These are phyloP conservation scores for Colletes collaris DNA, from an alignment of 2,888 invertebrate genomes.

Conservation along the genomic window DNA sequence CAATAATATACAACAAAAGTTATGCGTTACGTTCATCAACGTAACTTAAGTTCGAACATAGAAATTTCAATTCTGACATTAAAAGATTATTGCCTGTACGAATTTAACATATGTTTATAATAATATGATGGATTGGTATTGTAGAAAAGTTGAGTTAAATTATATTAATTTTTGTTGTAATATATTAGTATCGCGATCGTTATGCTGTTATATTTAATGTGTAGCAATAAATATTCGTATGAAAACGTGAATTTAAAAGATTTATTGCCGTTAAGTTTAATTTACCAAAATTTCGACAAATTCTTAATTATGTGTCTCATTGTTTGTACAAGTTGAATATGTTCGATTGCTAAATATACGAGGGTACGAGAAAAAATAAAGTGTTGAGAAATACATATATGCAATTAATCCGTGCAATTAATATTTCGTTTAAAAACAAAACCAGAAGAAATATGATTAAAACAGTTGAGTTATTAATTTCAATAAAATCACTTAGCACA, in stretches of 20 bases:
- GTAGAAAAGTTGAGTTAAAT: not conserved
- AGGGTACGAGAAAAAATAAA: not conserved
- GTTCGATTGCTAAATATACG: not conserved
- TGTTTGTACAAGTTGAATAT: not conserved
- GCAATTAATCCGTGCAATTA: not conserved
- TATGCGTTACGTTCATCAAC: not conserved
- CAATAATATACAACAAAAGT: not conserved
- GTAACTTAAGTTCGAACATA: not conserved
- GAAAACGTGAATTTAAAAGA: not conserved
- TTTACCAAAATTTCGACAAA: not conserved
- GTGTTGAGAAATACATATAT: not conserved
- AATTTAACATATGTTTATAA: not conserved
- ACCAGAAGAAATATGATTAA: not conserved
- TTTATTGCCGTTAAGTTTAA: not conserved
- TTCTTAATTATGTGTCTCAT: not conserved
- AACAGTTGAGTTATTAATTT: slow-evolving; percentile 6
- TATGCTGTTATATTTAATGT: not conserved
- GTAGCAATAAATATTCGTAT: not conserved
- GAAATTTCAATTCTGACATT: not conserved
- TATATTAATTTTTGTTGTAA: not conserved
- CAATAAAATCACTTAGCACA: not conserved
- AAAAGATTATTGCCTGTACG: not conserved
- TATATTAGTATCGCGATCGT: not conserved
- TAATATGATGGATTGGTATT: not conserved
- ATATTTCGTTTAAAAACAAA: not conserved